Percentiles rank a stretch among this genome's conserved stretches.
Conservation (phyloP, 1,140 invertebrate species). For the Maniola jurtina region DNA sequence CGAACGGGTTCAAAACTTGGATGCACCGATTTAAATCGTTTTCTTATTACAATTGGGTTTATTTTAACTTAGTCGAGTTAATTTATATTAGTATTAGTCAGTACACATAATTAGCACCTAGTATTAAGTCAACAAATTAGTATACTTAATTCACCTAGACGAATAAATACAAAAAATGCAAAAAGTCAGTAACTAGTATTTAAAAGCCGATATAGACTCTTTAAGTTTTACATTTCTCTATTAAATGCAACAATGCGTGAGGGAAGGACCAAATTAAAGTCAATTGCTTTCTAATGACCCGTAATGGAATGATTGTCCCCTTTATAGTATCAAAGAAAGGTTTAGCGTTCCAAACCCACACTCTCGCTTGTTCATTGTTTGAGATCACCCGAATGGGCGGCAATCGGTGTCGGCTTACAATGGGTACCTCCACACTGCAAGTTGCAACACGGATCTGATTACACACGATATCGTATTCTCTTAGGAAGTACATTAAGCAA, state of each 20-base stretch:
- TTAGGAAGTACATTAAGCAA: neutral
- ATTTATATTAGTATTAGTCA: too few species aligned
- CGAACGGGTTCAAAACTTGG: too few species aligned
- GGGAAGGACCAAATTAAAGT: constrained; percentile 32
- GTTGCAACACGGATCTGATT: constrained; percentile 16
- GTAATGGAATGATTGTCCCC: constrained; percentile 38
- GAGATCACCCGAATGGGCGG: constrained; percentile 22
- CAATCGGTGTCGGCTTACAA: constrained; percentile 22
- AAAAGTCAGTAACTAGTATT: too few species aligned
- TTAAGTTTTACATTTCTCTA: too few species aligned
- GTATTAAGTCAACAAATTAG: too few species aligned
- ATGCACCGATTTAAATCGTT: too few species aligned
- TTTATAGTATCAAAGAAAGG: constrained; percentile 29
- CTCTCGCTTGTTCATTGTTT: constrained; percentile 26
- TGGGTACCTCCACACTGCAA: constrained; percentile 18
- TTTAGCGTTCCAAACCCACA: constrained; percentile 19
- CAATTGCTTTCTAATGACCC: constrained; percentile 41
- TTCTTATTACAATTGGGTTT: too few species aligned
- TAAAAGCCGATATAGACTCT: too few species aligned
- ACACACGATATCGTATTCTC: neutral
- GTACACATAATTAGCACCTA: too few species aligned
- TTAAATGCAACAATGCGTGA: constrained; percentile 14
- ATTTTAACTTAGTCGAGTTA: too few species aligned
- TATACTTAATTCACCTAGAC: too few species aligned
- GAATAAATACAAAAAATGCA: too few species aligned